Base-by-base conservation (phyloP, 2,113 vertebrate species). In the Brachypteracias leptosomus region DNA sequence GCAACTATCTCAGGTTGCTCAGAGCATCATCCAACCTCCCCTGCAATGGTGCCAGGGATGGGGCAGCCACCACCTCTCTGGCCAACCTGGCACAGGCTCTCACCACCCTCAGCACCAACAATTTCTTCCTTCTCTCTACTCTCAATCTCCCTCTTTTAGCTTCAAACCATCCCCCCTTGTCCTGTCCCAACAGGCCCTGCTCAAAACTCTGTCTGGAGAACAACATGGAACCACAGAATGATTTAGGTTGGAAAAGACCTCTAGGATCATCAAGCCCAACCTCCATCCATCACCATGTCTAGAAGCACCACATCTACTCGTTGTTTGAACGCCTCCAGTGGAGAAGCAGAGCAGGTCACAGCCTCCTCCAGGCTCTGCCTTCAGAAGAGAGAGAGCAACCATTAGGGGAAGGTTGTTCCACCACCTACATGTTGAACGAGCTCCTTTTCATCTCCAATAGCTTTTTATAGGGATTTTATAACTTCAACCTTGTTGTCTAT, bases 321-420 rank as follows among this genome's bases (percentile, higher is more conserved):
- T 42, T 12, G 11, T 42, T 42, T 42, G 42, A 42, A 42, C 42
- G 15, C 42, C 42, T 42, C 42, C 42, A 42, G 42, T 0, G 1
- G 61, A 58, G 59, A 7, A 82, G 36, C 75, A 89, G 20, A 44
- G 47, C 47, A 63, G 44, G 33, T 28, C 65, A 7, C 1, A 24
- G 65, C 1, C 26, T 36, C 36, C 71, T 36, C 88, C 76, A 38
- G 49, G 68, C 73, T 46, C 73, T 59, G 42, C n/a, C 42, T 31
- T 7, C 74, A 80, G 68, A 51, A 72, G 79, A 36, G 55, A 17
- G 31, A 28, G 3, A 24, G 3, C 12, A n/a, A 13, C 31, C 16
- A 0, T 1, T 7, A 21, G 35, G 38, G 38, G 26, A 66, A 87
- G 63, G 61, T 1, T 28, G 7, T 26, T 35, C 2, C 10, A 9